These are phyloP conservation scores for Frankliniella fusca DNA, from an alignment of 2,888 invertebrate species.

Conservation along the genomic window DNA sequence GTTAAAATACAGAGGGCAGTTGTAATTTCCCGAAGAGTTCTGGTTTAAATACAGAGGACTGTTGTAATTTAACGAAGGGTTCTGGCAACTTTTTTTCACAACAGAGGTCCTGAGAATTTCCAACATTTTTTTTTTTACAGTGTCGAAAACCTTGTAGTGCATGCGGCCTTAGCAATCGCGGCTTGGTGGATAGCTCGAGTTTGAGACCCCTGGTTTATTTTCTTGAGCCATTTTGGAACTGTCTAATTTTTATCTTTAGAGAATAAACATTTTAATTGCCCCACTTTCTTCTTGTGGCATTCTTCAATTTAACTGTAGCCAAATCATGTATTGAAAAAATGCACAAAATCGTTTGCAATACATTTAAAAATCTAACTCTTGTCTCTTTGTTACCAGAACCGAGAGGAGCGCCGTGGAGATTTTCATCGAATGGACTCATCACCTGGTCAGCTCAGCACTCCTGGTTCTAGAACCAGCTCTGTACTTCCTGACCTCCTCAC, in stretches of 20 bases:
- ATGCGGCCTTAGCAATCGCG: conserved; percentile 32
- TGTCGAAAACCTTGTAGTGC: conserved; percentile 32
- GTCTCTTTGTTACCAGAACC: conserved; percentile 38
- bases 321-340: no score
- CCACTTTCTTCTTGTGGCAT: no score
- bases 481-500: conserved; percentile 94
- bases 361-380: background rate
- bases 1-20: no score
- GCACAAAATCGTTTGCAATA: no score
- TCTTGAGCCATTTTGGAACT: conserved; percentile 31
- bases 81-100: no score
- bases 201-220: conserved; percentile 30
- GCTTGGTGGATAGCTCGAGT: conserved; percentile 33
- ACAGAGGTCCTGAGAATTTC: no score
- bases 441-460: conserved; percentile 47
- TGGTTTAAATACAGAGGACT: no score
- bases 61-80: no score
- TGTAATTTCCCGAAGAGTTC: no score
- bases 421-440: conserved; percentile 53
- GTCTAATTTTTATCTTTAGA: conserved; percentile 1
- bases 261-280: conserved; percentile 7
- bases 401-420: conserved; percentile 50
- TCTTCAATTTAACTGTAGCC: no score
- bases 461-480: conserved; percentile 75
- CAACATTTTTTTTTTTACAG: no score